Conservation (phyloP, 1,140 invertebrate genomes). For the Pinna nobilis region DNA sequence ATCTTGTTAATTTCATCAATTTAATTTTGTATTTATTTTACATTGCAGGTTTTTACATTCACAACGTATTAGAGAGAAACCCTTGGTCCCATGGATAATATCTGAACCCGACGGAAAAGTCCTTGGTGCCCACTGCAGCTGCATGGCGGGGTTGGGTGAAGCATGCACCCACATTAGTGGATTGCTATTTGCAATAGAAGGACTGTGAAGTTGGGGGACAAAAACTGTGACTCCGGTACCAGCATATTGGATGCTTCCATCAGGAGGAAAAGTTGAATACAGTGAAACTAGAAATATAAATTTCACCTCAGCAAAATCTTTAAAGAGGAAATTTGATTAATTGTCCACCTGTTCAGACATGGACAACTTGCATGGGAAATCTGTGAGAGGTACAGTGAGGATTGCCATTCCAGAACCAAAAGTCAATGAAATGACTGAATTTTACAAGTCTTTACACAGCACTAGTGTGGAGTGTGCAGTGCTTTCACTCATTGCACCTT, state of each 20-base stretch:
- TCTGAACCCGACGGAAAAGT: slow-evolving; percentile 4
- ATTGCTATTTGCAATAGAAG: slow-evolving; percentile 38
- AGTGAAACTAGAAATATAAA: slow-evolving; percentile 19
- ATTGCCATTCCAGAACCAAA: too few species aligned
- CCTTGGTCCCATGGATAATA: slow-evolving; percentile 17
- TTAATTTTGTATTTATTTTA: not conserved
- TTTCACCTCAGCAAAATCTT: slow-evolving; percentile 26
- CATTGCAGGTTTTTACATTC: slow-evolving; percentile 25
- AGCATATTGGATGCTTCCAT: slow-evolving; percentile 48
- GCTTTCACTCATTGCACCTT: too few species aligned
- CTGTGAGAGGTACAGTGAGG: too few species aligned
- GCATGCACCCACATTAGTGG: slow-evolving; percentile 43
- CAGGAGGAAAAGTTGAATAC: slow-evolving; percentile 19
- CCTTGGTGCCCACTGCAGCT: slow-evolving; percentile 26
- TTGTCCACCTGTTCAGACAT: too few species aligned
- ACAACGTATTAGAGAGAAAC: slow-evolving; percentile 16
- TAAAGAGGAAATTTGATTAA: slow-evolving; percentile 8
- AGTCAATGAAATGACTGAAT: too few species aligned
- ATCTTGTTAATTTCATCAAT: too few species aligned
- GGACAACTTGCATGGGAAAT: too few species aligned
- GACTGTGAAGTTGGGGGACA: slow-evolving; percentile 36
- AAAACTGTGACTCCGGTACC: slow-evolving; percentile 28
- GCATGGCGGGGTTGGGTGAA: slow-evolving; percentile 50
- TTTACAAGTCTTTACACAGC: too few species aligned
- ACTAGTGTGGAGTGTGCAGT: too few species aligned